Percentiles rank a stretch among this genome's conserved stretches.
These are phyloP conservation scores for Spodoptera litura DNA, from an alignment of 1,140 invertebrate species.

Conservation along the genomic window DNA sequence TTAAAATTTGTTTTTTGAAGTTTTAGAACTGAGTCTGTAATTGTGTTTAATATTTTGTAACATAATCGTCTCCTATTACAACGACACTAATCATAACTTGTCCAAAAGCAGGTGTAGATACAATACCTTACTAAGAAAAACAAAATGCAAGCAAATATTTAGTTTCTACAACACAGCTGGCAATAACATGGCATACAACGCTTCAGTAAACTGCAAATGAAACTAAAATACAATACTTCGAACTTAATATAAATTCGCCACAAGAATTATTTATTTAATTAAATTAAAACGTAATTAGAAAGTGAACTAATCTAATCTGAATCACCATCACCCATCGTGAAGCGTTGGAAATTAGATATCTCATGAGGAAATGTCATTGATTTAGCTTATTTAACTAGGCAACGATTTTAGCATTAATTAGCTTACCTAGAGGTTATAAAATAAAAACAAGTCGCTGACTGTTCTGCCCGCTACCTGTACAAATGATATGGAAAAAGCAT, in stretches of 20 bases:
- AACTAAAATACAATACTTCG: too few species aligned
- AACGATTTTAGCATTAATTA: conserved; percentile 42
- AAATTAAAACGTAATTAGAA: conserved; percentile 27
- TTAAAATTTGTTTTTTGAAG: too few species aligned
- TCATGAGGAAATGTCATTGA: conserved; percentile 16
- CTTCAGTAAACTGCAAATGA: too few species aligned
- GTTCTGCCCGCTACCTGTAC: conserved; percentile 2
- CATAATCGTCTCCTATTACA: too few species aligned
- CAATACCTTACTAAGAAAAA: too few species aligned
- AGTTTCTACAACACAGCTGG: too few species aligned
- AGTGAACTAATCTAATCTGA: conserved; percentile 13
- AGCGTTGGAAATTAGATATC: conserved; percentile 4
- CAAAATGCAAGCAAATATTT: too few species aligned
- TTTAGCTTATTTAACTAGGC: conserved; percentile 13
- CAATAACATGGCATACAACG: too few species aligned
- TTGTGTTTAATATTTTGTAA: too few species aligned
- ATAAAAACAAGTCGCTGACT: conserved; percentile 23
- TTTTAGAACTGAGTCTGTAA: too few species aligned
- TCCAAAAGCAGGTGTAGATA: too few species aligned
- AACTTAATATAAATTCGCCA: neutral
- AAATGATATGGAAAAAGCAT: conserved; percentile 43
- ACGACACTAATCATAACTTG: too few species aligned
- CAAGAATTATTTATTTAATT: neutral
- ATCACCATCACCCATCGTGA: neutral
- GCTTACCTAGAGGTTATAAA: conserved; percentile 10